A percentile compares a stretch with the other conserved stretches of the same genome.
Conservation (phyloP, 1,140 invertebrate species). For the Choristoneura fumiferana region DNA sequence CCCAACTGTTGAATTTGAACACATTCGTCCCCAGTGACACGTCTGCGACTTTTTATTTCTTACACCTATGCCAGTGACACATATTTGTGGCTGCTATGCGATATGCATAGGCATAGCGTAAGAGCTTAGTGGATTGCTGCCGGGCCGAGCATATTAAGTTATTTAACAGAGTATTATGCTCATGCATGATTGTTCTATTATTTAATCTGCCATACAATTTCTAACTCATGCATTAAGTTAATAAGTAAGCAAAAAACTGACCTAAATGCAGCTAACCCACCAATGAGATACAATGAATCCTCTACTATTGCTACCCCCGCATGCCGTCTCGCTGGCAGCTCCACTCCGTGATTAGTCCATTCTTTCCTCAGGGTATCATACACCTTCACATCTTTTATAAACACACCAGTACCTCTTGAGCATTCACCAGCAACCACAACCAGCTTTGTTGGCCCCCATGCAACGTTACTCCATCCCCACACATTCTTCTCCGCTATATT, state of each 20-base stretch:
- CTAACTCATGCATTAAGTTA: no score
- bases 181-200: not conserved
- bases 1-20: no score
- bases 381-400: conserved; percentile 57
- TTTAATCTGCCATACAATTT: not conserved
- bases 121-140: no score
- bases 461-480: conserved; percentile 61
- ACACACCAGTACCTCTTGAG: conserved; percentile 55
- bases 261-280: conserved; percentile 66
- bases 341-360: conserved; percentile 55
- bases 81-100: no score
- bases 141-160: no score
- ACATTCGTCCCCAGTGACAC: no score
- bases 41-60: no score
- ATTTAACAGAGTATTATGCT: no score
- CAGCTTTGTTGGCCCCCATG: conserved; percentile 53
- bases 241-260: conserved; percentile 34
- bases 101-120: no score
- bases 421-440: conserved; percentile 57
- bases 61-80: no score
- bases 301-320: conserved; percentile 49
- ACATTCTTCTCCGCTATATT: conserved; percentile 58
- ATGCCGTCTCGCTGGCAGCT: conserved; percentile 54
- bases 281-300: conserved; percentile 54
- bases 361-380: conserved; percentile 57